Base-by-base conservation (phyloP, 2,888 invertebrate genomes). In the Pycnomerus fuliginosus region DNA sequence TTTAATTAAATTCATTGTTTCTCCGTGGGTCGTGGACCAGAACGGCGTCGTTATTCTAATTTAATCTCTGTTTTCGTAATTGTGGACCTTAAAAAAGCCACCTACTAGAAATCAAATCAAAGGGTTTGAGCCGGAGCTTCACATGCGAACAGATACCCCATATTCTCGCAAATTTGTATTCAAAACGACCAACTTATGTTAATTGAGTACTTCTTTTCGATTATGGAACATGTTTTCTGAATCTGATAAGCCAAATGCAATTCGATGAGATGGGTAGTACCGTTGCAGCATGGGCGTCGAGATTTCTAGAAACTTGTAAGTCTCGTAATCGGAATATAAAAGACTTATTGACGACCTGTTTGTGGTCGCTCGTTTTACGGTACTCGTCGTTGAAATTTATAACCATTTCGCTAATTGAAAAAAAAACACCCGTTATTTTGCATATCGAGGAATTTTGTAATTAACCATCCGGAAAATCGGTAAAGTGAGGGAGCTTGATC, bases 401-500 rank as follows among this genome's bases (percentile, higher is more conserved):
- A 54, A 53, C 53, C 52, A 58, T 57, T 51, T 46, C 46, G 33
- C 46, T 42, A 42, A 46, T 46, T 37, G 46, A 46, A 60, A 55
- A 60, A 46, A 52, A 52, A 52, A 51, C 53, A 53, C 53, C 58
- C 56, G 56, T 57, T 58, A 44, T 38, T 44, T 37, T 44, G 16
- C 43, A 31, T 37, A 28, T 24, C 43, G 16, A 11, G 41, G 33
- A 41, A 20, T 20, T 8, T 5, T 20, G 20, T 28, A 34, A 39
- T 39, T 23, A 31, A 31, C 39, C 14, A 13, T n/a, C 30, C 15
- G 11, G 12, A 32, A 39, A 39, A 39, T 39, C 32, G 29, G 30
- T 60, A 60, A 64, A 65, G 62, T 63, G 60, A 58, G 62, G 67
- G 61, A 65, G 65, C 65, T 53, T 51, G 63, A 64, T 63, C 61